Base-by-base conservation (phyloP, 1,140 invertebrate genomes). In the Thalassaphorura encarpata region DNA sequence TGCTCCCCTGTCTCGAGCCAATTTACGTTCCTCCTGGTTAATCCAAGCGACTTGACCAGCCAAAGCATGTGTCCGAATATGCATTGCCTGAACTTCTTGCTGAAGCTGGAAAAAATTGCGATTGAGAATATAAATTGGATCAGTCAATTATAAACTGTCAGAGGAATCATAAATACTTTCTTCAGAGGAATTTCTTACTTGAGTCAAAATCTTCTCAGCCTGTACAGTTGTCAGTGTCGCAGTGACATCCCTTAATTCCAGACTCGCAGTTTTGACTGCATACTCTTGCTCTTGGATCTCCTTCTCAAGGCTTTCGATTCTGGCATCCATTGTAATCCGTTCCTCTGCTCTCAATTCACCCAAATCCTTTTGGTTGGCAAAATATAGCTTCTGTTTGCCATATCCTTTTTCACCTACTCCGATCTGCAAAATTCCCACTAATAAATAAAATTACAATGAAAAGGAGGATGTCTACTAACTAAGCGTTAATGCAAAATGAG, bases 21-120 rank as follows among this genome's bases (percentile, higher is more conserved):
- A 69, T 48, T 79, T 76, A 66, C 82, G 81, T 41, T 80, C 79
- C 72, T 27, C 80, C n/a, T n/a, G n/a, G n/a, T 76, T 11, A 77
- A 66, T 13, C 68, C 52, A n/a, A 15, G 70, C 70, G 39, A 69
- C 72, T 18, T 75, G 73, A 53, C 76, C n/a, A 56, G 77, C 76
- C 31, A 84, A 61, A 40, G 70, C 60, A 21, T 77, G 69, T 40
- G 85, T 68, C 67, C 82, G 82, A 8, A 50, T 50, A 49, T 67
- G 66, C 43, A 69, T 60, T 19, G 42, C 60, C 31, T 64, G 52
- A 51, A 61, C 50, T 60, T 66, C 61, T 16, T 52, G 49, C 11
- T 36, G n/a, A 1, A 53, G 13, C 64, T 66, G 53, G 2, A n/a
- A n/a, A n/a, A n/a, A n/a, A n/a, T n/a, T n/a, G n/a, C n/a, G n/a